These are phyloP conservation scores for Oreotragus oreotragus DNA, from an alignment of 2,113 vertebrate genomes.

Conservation along the genomic window DNA sequence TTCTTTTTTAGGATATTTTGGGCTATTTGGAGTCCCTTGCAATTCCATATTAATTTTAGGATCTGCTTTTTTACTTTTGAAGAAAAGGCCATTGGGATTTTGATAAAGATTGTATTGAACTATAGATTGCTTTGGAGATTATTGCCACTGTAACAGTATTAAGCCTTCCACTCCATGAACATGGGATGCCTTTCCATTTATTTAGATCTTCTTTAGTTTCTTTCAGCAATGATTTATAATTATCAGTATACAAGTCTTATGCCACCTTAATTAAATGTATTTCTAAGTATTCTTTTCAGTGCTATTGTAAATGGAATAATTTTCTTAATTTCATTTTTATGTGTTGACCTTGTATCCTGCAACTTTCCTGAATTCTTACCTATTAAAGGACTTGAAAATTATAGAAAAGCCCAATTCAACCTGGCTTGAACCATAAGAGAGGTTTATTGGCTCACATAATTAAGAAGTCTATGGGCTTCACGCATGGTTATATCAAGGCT, in stretches of 20 bases:
- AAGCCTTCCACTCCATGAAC: not conserved
- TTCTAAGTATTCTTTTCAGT: conserved; percentile 11
- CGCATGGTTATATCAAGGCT: not conserved
- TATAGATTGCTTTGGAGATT: not conserved
- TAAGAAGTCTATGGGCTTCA: not conserved
- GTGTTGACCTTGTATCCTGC: not conserved
- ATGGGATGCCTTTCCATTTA: not conserved
- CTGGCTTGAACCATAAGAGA: not conserved
- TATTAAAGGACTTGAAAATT: not conserved
- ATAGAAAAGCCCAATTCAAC: not conserved
- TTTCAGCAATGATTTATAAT: not conserved
- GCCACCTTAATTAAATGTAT: not conserved
- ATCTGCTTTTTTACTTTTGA: not conserved
- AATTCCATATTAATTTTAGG: not conserved
- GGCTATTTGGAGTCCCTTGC: not conserved
- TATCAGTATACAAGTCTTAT: not conserved
- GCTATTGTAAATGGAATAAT: not conserved
- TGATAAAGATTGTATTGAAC: not conserved
- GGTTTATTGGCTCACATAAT: not conserved
- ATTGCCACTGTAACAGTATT: not conserved
- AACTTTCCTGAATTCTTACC: not conserved
- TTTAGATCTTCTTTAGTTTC: conserved; percentile 10
- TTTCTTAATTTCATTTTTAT: conserved; percentile 12
- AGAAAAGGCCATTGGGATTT: not conserved
- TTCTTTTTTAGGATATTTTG: not conserved